Evolutionary conservation across 23 tunicate species (phyloP).

Genomic region (Clavelina lepadiformis): DNA sequence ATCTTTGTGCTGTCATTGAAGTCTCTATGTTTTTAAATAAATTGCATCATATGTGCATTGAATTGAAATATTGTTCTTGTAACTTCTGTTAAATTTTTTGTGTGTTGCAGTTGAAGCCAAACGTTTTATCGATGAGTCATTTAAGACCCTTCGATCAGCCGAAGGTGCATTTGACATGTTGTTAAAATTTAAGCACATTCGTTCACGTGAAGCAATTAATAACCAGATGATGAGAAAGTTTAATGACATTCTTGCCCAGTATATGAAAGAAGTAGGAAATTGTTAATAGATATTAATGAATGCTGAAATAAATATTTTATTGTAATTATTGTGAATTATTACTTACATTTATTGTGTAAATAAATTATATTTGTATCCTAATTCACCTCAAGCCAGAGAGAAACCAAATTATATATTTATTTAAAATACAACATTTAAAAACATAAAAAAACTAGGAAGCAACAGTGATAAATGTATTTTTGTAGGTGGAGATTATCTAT

Average conservation of each 20-base stretch:
- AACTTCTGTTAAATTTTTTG: too few species aligned
- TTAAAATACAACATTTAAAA: background rate
- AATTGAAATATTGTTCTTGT: too few species aligned
- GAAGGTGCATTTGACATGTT: slow-evolving; percentile 99
- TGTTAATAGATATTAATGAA: background rate
- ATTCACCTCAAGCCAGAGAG: too few species aligned
- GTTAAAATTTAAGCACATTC: slow-evolving; percentile 88
- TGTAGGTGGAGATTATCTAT: slow-evolving; percentile 85
- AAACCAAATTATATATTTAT: background rate
- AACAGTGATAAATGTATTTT: too few species aligned
- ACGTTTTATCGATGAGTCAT: slow-evolving; percentile 95
- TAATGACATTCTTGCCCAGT: slow-evolving; percentile 91
- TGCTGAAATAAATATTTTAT: background rate
- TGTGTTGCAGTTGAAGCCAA: slow-evolving; percentile 75
- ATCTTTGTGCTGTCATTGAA: background rate
- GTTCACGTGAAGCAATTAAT: slow-evolving; percentile 91
- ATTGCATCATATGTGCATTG: too few species aligned
- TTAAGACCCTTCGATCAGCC: slow-evolving; percentile 91
- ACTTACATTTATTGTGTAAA: background rate
- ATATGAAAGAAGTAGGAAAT: slow-evolving; percentile 79
- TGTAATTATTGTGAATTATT: background rate
- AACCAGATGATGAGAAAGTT: slow-evolving; percentile 96
- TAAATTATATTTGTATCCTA: too few species aligned
- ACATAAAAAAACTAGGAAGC: background rate
- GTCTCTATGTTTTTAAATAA: too few species aligned